Conservation (phyloP, 2,113 vertebrate species). For the Limnothrissa miodon region DNA sequence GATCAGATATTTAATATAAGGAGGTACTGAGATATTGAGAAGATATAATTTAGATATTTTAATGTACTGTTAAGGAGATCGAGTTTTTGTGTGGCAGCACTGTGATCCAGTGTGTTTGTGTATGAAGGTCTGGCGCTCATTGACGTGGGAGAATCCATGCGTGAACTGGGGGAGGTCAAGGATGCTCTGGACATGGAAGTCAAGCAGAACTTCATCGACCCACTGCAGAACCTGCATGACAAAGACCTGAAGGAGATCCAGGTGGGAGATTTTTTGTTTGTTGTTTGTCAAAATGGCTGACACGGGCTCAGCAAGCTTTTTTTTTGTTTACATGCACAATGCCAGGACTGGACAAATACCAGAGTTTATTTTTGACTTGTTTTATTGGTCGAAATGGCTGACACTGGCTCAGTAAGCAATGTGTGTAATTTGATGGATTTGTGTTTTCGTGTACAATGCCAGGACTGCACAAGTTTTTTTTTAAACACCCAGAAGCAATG, state of each 20-base stretch:
- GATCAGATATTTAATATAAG: too few relatives aligned
- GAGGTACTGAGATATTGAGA: too few relatives aligned
- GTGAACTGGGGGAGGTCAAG: slow-evolving; percentile 93
- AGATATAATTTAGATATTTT: not conserved
- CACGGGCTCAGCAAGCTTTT: too few relatives aligned
- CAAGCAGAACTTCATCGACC: slow-evolving; percentile 98
- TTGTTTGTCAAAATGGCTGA: not conserved
- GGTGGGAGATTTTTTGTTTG: slow-evolving; percentile 60
- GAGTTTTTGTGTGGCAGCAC: not conserved
- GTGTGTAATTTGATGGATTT: too few relatives aligned
- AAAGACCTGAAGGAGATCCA: slow-evolving; percentile 98
- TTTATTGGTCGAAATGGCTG: too few relatives aligned
- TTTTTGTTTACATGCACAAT: too few relatives aligned
- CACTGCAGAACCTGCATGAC: slow-evolving; percentile 94
- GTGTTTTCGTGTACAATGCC: too few relatives aligned
- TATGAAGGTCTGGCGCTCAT: slow-evolving; percentile 82
- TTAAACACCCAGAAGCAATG: too few relatives aligned
- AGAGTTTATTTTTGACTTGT: too few relatives aligned
- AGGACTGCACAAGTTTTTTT: too few relatives aligned
- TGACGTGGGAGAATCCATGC: slow-evolving; percentile 91
- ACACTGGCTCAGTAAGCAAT: too few relatives aligned
- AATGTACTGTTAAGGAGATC: not conserved
- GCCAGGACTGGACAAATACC: too few relatives aligned
- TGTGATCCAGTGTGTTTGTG: not conserved
- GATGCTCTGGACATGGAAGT: slow-evolving; percentile 97